These are phyloP conservation scores for Stegana nigrithorax DNA, from an alignment of 2,888 invertebrate species.

Conservation along the genomic window DNA sequence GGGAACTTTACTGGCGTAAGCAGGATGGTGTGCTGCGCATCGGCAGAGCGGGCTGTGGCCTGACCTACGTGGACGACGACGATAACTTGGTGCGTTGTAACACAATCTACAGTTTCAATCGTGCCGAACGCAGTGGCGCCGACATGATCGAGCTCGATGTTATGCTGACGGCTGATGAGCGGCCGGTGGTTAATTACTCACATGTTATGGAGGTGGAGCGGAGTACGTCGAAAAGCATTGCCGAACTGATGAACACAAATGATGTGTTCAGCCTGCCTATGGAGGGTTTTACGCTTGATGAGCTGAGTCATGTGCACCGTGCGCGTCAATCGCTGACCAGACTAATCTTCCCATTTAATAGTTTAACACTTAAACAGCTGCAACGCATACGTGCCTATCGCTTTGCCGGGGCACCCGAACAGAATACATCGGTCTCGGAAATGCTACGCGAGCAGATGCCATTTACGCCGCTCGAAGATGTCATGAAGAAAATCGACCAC, in stretches of 20 bases:
- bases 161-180: conserved; percentile 90
- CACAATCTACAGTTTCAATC: conserved; percentile 90
- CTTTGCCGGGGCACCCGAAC: conserved; percentile 79
- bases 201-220: neutral
- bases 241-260: neutral
- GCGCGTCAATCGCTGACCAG: neutral
- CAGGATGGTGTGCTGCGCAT: conserved; percentile 86
- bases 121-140: conserved; percentile 89
- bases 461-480: conserved; percentile 87
- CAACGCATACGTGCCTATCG: conserved; percentile 20
- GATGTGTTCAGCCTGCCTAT: conserved; percentile 81
- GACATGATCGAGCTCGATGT: conserved; percentile 98
- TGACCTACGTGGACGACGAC: conserved; percentile 81
- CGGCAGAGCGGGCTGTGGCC: conserved; percentile 92
- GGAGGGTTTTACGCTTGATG: conserved; percentile 59
- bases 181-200: conserved; percentile 95
- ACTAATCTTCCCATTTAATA: neutral
- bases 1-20: conserved; percentile 84
- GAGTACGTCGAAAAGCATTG: no score
- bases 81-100: conserved; percentile 76
- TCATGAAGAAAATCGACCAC: conserved; percentile 79
- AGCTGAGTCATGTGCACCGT: neutral
- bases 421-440: neutral
- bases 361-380: neutral
- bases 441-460: conserved; percentile 68